phyloP scores from a whole-genome alignment of 2,888 invertebrate species.

The Dynastes maya region DNA sequence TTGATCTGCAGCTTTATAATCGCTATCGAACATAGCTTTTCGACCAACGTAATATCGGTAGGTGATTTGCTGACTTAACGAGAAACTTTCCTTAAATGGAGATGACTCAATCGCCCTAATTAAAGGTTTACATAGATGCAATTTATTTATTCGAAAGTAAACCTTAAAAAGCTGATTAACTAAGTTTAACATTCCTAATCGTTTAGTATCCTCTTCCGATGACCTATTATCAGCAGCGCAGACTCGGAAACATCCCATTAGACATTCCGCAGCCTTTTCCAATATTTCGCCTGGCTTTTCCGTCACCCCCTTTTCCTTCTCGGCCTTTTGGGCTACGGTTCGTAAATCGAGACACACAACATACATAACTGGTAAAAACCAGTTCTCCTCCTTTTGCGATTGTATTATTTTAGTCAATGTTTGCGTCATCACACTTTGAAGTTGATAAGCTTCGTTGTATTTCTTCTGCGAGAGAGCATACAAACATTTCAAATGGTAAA shows the following conservation, averaged over 20 bases:
- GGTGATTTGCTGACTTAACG: conserved; percentile 94
- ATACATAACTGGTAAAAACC: conserved; percentile 96
- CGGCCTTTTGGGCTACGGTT: conserved; percentile 86
- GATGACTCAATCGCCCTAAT: conserved; percentile 97
- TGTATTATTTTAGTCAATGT: conserved; percentile 88
- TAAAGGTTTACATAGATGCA: conserved; percentile 93
- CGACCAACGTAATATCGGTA: conserved; percentile 98
- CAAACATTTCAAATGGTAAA: conserved; percentile 81
- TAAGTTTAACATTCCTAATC: conserved; percentile 95
- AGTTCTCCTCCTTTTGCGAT: conserved; percentile 94
- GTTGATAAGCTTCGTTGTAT: conserved; percentile 81
- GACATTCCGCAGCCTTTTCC: conserved; percentile 94
- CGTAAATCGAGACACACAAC: conserved; percentile 91
- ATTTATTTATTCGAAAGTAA: conserved; percentile 85
- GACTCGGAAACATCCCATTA: conserved; percentile 94
- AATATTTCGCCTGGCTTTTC: conserved; percentile 81
- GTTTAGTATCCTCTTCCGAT: conserved; percentile 92
- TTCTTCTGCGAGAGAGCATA: conserved; percentile 72
- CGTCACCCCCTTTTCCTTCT: conserved; percentile 72
- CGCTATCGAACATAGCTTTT: conserved; percentile 99
- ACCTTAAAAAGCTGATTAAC: conserved; percentile 98
- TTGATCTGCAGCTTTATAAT: conserved; percentile 94
- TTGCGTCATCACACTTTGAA: conserved; percentile 85
- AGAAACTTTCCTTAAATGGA: conserved; percentile 90
- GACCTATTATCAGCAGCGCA: conserved; percentile 96